Evolutionary conservation across 2,797 vertebrate genomes (phyloP).

Genomic region (Oreochromis mossambicus): DNA sequence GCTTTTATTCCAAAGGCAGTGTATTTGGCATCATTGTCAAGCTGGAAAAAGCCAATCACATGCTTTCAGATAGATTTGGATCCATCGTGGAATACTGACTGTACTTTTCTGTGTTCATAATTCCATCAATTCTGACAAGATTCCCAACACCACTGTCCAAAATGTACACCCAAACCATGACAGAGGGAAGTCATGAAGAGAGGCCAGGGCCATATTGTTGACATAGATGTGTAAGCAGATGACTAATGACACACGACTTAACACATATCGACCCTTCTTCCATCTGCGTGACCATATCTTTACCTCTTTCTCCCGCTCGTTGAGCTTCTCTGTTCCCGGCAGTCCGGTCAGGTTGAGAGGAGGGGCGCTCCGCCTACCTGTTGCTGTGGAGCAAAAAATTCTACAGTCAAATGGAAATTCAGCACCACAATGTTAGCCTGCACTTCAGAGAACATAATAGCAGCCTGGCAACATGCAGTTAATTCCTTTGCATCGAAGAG

Average conservation of each 20-base stretch:
- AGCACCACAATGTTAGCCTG: not conserved
- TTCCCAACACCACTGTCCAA: not conserved
- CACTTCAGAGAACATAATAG: slow-evolving; percentile 1
- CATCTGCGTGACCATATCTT: not conserved
- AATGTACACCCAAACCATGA: not conserved
- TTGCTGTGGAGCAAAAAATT: slow-evolving; percentile 36
- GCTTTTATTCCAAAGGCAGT: not conserved
- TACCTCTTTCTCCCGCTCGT: slow-evolving; percentile 98
- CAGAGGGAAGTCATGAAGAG: not conserved
- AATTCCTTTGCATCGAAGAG: slow-evolving; percentile 15
- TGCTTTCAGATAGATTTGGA: not conserved
- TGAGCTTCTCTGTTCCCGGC: slow-evolving; percentile 96
- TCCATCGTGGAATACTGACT: not conserved
- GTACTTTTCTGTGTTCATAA: not conserved
- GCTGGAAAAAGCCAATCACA: not conserved
- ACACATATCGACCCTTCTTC: not conserved
- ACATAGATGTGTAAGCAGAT: not conserved
- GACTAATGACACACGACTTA: not conserved
- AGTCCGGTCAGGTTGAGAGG: slow-evolving; percentile 95
- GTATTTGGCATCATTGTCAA: not conserved
- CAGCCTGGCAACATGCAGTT: slow-evolving; percentile 3
- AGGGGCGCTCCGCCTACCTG: slow-evolving; percentile 91
- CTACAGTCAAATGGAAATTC: slow-evolving; percentile 2
- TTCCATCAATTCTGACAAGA: not conserved
- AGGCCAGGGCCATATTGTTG: not conserved